Conservation (phyloP, 2,113 vertebrate species). For the Epinephelus lanceolatus region DNA sequence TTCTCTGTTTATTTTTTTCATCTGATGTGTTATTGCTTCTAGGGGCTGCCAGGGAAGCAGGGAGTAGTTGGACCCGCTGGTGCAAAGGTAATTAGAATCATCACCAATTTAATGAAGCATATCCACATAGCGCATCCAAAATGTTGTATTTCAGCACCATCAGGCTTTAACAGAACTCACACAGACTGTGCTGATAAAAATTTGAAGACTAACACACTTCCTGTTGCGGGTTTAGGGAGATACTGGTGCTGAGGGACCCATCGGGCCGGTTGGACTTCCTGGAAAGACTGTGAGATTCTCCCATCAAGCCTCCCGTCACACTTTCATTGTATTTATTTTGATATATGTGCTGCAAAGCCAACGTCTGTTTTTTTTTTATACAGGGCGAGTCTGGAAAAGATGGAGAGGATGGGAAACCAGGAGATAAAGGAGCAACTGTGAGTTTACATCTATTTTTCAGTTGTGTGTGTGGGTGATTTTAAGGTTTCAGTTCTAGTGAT, state of each 20-base stretch:
- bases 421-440: slow-evolving; percentile 83
- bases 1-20: slow-evolving; percentile 8
- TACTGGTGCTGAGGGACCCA: slow-evolving; percentile 74
- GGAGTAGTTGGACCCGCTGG: slow-evolving; percentile 79
- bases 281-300: slow-evolving; percentile 81
- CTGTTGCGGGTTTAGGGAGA: slow-evolving; percentile 77
- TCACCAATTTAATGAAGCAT: slow-evolving; percentile 27
- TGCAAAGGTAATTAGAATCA: slow-evolving; percentile 77
- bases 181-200: background rate
- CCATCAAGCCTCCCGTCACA: background rate
- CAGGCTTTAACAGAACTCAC: background rate
- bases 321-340: background rate
- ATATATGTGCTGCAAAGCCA: background rate
- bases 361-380: slow-evolving; percentile 1
- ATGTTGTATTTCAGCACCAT: background rate
- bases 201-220: background rate
- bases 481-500: background rate
- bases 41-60: slow-evolving; percentile 86
- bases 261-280: slow-evolving; percentile 80
- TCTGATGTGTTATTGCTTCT: slow-evolving; percentile 21
- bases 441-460: slow-evolving; percentile 42
- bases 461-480: background rate
- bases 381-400: slow-evolving; percentile 80
- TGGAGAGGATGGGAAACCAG: slow-evolving; percentile 81
- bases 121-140: slow-evolving; percentile 3